phyloP scores from a whole-genome alignment of 1,140 invertebrate genomes.

The Plectrocnemia conspersa region DNA sequence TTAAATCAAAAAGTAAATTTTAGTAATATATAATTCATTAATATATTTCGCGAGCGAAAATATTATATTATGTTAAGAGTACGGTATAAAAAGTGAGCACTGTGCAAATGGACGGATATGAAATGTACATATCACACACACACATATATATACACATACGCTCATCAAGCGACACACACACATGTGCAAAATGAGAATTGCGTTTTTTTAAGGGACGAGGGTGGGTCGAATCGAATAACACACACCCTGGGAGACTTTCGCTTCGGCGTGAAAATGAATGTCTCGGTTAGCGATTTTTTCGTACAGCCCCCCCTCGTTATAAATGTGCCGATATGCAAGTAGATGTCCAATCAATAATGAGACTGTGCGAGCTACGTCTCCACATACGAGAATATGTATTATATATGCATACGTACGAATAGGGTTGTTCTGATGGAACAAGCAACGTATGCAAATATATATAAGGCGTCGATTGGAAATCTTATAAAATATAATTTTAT shows the following conservation, averaged over 20 bases:
- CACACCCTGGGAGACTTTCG: slow-evolving; percentile 26
- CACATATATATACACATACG: slow-evolving; percentile 1
- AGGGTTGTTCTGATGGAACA: too few relatives aligned
- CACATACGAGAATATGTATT: too few relatives aligned
- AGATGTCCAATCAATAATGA: slow-evolving; percentile 8
- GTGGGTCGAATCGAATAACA: slow-evolving; percentile 32
- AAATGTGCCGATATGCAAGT: slow-evolving; percentile 5
- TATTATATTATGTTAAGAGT: too few relatives aligned
- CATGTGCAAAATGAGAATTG: slow-evolving; percentile 4
- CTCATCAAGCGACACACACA: background rate
- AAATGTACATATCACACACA: slow-evolving; percentile 13
- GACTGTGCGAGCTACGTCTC: too few relatives aligned
- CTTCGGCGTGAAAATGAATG: slow-evolving; percentile 29
- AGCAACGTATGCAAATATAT: too few relatives aligned
- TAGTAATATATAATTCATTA: too few relatives aligned
- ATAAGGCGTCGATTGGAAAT: too few relatives aligned
- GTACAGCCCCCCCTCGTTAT: background rate
- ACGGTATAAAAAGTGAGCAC: too few relatives aligned
- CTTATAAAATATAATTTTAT: too few relatives aligned
- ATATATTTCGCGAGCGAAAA: too few relatives aligned
- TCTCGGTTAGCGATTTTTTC: slow-evolving; percentile 29
- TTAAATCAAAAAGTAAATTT: too few relatives aligned
- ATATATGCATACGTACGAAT: too few relatives aligned
- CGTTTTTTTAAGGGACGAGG: slow-evolving; percentile 31
- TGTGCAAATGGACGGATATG: slow-evolving; percentile 21